Percentiles rank a stretch among this genome's conserved stretches.
Conservation (phyloP, 2,797 vertebrate species). For the Cryptoblepharus egeriae region DNA sequence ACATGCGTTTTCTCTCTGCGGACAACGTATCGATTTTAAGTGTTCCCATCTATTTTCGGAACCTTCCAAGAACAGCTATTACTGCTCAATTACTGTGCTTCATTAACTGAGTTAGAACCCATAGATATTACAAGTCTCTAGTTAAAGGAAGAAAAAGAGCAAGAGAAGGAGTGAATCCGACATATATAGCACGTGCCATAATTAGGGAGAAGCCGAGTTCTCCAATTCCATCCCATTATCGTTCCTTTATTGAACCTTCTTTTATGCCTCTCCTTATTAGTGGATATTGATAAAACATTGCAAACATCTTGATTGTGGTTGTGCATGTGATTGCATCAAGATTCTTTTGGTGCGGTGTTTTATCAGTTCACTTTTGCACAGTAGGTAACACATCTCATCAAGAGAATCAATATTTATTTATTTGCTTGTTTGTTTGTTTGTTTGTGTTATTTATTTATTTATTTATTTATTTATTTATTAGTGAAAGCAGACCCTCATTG, state of each 20-base stretch:
- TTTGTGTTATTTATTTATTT: no score
- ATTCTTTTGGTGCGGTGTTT: no score
- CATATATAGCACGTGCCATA: neutral
- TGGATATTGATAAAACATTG: no score
- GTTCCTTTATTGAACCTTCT: no score
- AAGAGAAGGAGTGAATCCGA: neutral
- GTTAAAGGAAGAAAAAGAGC: neutral
- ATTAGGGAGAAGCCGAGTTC: neutral
- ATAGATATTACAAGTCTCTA: neutral
- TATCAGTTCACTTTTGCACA: no score
- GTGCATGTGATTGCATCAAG: no score
- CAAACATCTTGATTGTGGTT: no score
- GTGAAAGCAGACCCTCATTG: no score
- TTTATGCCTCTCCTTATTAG: neutral
- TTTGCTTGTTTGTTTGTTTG: no score
- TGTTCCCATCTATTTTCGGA: slow-evolving; percentile 44
- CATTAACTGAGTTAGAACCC: slow-evolving; percentile 45
- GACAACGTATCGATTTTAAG: slow-evolving; percentile 49
- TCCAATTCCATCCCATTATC: neutral
- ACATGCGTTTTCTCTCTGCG: slow-evolving; percentile 36
- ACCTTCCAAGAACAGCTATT: slow-evolving; percentile 46
- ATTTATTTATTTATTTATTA: no score
- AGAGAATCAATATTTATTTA: no score
- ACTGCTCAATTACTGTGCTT: slow-evolving; percentile 39
- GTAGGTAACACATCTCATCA: no score